Evolutionary conservation across 2,797 vertebrate genomes (phyloP), one percentile per base, ranked within the genome.

Genomic region (Hybognathus amarus): DNA sequence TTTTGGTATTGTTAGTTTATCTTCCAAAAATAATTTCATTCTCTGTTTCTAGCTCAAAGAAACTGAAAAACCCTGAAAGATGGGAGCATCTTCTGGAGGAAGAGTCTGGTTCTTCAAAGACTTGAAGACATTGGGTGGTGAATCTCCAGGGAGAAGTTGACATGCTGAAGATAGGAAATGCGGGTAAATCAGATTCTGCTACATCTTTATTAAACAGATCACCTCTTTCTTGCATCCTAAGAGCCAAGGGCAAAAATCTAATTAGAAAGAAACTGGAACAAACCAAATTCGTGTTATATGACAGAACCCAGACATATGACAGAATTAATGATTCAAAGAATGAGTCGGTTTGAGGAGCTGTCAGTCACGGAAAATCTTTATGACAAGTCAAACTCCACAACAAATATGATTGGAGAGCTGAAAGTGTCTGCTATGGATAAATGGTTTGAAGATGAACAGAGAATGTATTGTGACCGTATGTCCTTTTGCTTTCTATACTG

Each of bases 91-190:
- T 87, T 82, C 69, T 76, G 30, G 74, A 87, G 76, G 40, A 76
- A 64, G 77, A 80, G 79, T 50, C 45, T 66, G 24, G 74, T 67
- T 79, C 68, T 67, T 79, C 68, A 80, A 79, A 86, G 77, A 61
- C 82, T 71, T 24, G 0, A 50, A 79, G 61, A 47, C 76, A 66
- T 56, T 33, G 45, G 13, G 54, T 36, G 47, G 63, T 30, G 38
- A 30, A 83, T 85, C 85, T 87, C 74, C 69, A 61, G 78, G 78
- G 83, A 50, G 61, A 64, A n/a, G 42, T 69, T 74, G 83, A 87
- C 71, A 74, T 56, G 63, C 63, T 77, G 50, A 68, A 84, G 71
- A 87, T 40, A 68, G 82, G 36, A 80, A 83, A 67, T 33, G 47
- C 36, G 17, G 45, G 67, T 67, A 63, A 68, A 79, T 70, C 75